Base-by-base conservation (phyloP, 2,888 invertebrate genomes). In the Amaurobius ferox region DNA sequence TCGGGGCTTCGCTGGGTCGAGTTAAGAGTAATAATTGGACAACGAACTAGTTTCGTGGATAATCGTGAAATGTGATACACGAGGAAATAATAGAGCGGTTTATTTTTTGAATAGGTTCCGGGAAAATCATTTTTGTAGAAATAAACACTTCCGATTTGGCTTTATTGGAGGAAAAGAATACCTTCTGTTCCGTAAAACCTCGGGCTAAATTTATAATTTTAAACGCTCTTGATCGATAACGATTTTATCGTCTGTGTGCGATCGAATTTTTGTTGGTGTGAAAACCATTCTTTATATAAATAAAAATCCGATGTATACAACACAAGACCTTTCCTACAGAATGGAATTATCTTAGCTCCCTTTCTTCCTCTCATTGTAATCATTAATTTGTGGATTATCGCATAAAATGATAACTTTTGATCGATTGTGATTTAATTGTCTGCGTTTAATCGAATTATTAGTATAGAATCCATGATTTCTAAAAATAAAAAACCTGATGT, bases 111-210 rank as follows among this genome's bases (percentile, higher is more conserved):
- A 55, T 26, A n/a, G 19, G 68, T 74, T 80, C 74, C 73, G 68
- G 74, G 79, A 55, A 80, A 71, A 79, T 29, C 55, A 44, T 48
- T 48, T 79, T 35, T 16, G 3, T 16, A 40, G 13, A 64, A 40
- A 26, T 64, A 73, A 62, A 68, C 16, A 77, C 83, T 85, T 85
- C 83, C 83, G 83, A 85, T 44, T 70, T 44, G 61, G 64, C 40
- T 70, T 68, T 77, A 26, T 29, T n/a, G 6, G 35, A 83, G 81
- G 81, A 83, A 83, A 73, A 67, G 48, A 13, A 23, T 28, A 13
- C 3, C 40, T 30, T 62, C 32, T 26, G 67, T 73, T 79, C 73
- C 74, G 64, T 44, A 23, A 39, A 13, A 73, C 61, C 62, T 30
- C 30, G 26, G 48, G 71, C 48, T 55, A 55, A 55, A 55, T 55